Evolutionary conservation across 2,113 vertebrate genomes (phyloP), one percentile per base, ranked within the genome.

Genomic region (Junco hyemalis): DNA sequence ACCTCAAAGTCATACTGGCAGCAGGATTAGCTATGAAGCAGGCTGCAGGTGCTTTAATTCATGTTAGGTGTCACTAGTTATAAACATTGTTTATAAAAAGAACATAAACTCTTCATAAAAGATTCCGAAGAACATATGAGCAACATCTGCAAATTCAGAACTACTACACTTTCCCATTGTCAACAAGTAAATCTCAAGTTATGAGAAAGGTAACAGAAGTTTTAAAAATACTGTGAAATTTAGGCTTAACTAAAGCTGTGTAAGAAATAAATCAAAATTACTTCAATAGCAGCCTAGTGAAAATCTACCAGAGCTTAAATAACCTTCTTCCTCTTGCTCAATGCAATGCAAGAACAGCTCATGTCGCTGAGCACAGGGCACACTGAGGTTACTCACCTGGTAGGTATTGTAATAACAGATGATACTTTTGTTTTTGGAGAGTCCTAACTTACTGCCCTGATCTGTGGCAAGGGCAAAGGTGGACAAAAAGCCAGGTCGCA

Each of bases 401-500:
- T 99, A 99, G 0, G 99, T 98, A 82, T 99, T 99, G 96, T 99
- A 99, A 93, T 99, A 99, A 97, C 99, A 99, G 97, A 99, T 99
- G 82, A 99, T 99, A 86, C 99, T 99, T 95, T 99, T 99, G 94
- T 99, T 99, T 96, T 99, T 99, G 57, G 99, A 99, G 38, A 99
- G 99, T 56, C 99, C 99, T 54, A 99, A 97, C 86, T 99, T 99
- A 97, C 99, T 99, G 88, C 99, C 99, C 96, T 99, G 99, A 96
- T 99, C 99, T 7, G 99, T 99, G 54, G 99, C 99, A 74, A 99
- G 98, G 23, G 99, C 99, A 91, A 99, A 99, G 0, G 99, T 99
- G 19, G 99, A 99, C 73, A 99, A 93, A 97, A 99, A 99, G 48
- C 98, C 98, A 8, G 99, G 99, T 76, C 99, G 98, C 90, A 99